Conservation (phyloP, 2,113 vertebrate genomes). For the Rhodinocichla rosea region DNA sequence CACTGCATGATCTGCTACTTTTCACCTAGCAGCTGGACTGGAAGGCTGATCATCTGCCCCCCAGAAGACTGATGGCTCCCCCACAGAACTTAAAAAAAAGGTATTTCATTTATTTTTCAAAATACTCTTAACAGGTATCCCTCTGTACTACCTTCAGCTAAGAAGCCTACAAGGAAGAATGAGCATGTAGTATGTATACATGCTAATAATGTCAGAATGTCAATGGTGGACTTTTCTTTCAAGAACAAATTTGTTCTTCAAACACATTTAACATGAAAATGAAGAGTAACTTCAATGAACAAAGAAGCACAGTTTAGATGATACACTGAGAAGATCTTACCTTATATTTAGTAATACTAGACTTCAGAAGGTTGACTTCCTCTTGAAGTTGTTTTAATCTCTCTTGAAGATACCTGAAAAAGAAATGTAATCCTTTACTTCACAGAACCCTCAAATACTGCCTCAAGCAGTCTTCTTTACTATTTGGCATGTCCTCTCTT, state of each 20-base stretch:
- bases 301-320: not conserved
- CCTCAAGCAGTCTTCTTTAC: not conserved
- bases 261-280: not conserved
- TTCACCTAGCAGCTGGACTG: not conserved
- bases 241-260: not conserved
- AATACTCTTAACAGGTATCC: not conserved
- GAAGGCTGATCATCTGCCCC: not conserved
- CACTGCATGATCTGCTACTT: not conserved
- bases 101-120: not conserved
- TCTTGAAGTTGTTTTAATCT: constrained; percentile 91
- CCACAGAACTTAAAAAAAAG: not conserved
- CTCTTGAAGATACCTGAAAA: constrained; percentile 91
- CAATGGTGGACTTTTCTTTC: not conserved
- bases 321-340: constrained; percentile 47
- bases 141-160: not conserved
- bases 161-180: not conserved
- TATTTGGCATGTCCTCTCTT: constrained; percentile 13
- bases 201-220: not conserved
- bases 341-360: constrained; percentile 93
- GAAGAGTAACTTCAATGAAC: not conserved
- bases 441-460: not conserved
- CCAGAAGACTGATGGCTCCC: not conserved
- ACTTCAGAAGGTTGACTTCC: constrained; percentile 89
- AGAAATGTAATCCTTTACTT: constrained; percentile 10
- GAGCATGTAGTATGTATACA: not conserved